Conservation (phyloP, 2,797 vertebrate genomes). For the Serranus cabrilla region DNA sequence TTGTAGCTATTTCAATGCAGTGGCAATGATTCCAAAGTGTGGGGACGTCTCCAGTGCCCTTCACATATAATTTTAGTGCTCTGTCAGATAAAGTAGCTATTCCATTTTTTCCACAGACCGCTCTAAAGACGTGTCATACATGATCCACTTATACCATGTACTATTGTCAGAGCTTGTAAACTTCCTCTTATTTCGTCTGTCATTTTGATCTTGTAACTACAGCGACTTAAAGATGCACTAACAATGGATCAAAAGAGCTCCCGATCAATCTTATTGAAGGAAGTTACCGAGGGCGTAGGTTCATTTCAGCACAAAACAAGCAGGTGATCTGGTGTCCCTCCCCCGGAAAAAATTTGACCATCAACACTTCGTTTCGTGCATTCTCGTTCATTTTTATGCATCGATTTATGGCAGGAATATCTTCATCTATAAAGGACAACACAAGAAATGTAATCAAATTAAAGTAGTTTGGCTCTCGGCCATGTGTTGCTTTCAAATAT, state of each 20-base stretch:
- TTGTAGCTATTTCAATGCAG: conserved; percentile 57
- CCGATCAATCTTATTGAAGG: no score
- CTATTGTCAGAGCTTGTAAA: neutral
- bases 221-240: neutral
- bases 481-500: no score
- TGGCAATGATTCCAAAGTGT: conserved; percentile 42
- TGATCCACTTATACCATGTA: conserved; percentile 6
- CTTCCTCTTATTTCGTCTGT: neutral
- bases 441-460: no score
- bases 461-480: no score
- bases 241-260: neutral
- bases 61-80: conserved; percentile 55
- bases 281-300: no score
- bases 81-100: conserved; percentile 45
- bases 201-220: neutral
- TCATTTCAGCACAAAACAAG: no score
- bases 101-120: conserved; percentile 50
- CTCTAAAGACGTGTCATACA: conserved; percentile 8
- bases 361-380: no score
- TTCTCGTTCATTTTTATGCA: no score
- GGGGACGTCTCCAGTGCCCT: conserved; percentile 51
- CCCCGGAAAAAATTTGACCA: no score
- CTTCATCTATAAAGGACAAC: no score
- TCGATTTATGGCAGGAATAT: no score
- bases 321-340: no score